These are phyloP conservation scores for Yoshiicerus persimilis DNA, from an alignment of 1,140 invertebrate genomes.

Conservation along the genomic window DNA sequence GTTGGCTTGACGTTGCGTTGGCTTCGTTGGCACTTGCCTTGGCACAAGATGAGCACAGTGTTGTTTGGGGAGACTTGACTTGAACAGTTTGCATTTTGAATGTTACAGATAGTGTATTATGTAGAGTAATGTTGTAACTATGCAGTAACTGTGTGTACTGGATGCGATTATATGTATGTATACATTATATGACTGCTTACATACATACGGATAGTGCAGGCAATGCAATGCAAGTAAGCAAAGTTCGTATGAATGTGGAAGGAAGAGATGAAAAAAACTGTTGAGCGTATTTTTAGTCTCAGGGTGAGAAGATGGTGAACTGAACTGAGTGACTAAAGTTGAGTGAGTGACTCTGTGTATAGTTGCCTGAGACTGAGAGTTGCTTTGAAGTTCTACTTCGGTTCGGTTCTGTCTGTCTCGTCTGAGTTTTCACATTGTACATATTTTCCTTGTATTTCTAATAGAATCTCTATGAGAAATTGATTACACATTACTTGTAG, in stretches of 20 bases:
- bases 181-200: too few relatives aligned
- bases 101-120: not conserved
- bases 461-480: not conserved
- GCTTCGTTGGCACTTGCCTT: not conserved
- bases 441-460: not conserved
- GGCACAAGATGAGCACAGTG: not conserved
- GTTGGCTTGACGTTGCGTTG: not conserved
- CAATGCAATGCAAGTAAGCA: not conserved
- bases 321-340: not conserved
- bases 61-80: not conserved
- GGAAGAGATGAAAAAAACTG: not conserved
- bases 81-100: not conserved
- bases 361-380: not conserved
- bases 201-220: not conserved
- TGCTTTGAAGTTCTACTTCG: conserved; percentile 12
- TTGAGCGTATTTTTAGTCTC: conserved; percentile 45
- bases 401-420: conserved; percentile 18
- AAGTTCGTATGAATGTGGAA: not conserved
- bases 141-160: not conserved
- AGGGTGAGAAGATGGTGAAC: conserved; percentile 41
- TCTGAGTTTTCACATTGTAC: conserved; percentile 13
- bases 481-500: not conserved
- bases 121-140: not conserved
- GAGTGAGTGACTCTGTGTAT: conserved; percentile 22
- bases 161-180: not conserved